Base-by-base conservation (phyloP, 2,888 invertebrate species). In the Ischnus inquisitorius region DNA sequence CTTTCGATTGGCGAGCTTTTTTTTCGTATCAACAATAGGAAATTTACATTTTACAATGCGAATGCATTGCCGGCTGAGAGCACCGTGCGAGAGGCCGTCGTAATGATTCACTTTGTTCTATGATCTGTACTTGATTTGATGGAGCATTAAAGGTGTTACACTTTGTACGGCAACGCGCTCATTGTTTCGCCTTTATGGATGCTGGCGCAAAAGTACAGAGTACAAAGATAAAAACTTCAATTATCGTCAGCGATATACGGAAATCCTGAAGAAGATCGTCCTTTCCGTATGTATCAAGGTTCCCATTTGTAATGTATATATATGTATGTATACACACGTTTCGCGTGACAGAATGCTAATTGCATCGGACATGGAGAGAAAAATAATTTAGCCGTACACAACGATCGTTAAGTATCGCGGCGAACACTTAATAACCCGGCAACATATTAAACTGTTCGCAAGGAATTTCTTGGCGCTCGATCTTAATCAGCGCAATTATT, bases 281-380 rank as follows among this genome's bases (percentile, higher is more conserved):
- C 43, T 12, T 22, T 62, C n/a, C 4, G 25, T 4, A 4, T 60
- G 57, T 60, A 25, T 39, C n/a, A n/a, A 46, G n/a, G 57, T 3
- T 25, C n/a, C n/a, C 60, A 51, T 57, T 34, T 64, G 6, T 3
- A 41, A 39, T 14, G 54, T 34, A 34, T 34, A 39, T 14, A 43
- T 34, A 34, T 34, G 34, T 34, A 34, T 39, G 5, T 39, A 74
- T 75, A 41, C 54, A 54, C 19, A 64, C 54, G 48, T 51, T 22
- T 34, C 62, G 14, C 34, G n/a, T 12, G 64, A 74, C 57, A 69
- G n/a, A 41, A 57, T 69, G 69, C 28, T 81, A 84, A 84, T 84
- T 78, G 77, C 68, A 74, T 62, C 62, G 5, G 62, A 79, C 54
- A 28, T 43, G 48, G 41, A 64, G 43, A 54, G 39, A 54, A 46